Base-by-base conservation (phyloP, 2,888 invertebrate species). In the Caenorhabditis sulstoni region DNA sequence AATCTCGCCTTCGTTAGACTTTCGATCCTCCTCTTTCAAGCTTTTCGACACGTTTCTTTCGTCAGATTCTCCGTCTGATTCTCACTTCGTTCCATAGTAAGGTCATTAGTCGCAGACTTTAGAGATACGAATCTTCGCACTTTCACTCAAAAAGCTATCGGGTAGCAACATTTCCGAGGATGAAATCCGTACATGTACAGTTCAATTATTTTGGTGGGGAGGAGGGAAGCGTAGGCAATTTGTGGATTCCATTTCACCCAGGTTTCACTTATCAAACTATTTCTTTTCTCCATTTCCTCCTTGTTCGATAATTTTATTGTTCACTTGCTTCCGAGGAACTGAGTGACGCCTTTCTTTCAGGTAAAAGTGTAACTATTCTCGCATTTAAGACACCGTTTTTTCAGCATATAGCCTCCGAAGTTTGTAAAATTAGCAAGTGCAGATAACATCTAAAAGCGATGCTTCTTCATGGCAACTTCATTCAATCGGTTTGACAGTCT, bases 121-220 rank as follows among this genome's bases (percentile, higher is more conserved):
- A 62, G 62, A 71, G 71, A 71, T 71, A 62, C 62, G 16, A 71
- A 71, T 71, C 71, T 71, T 70, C 47, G 61, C 70, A 62, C 70
- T 70, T 70, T 70, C 70, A 41, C 71, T 57, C 39, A 70, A 70
- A 67, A 70, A 39, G 5, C 37, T 20, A 11, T 55, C 23, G 47
- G 16, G 37, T 37, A 44, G 70, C 62, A 71, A 62, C 70, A 70
- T 64, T 64, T 47, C 39, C 62, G 71, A 55, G 53, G 62, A 39
- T 71, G 55, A 55, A 71, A 62, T 71, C 62, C 53, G 61, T 70
- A 70, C 61, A 47, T 59, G 70, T 70, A 70, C 55, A 61, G 70
- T 70, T 70, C 61, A 70, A 70, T 70, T 61, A 70, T 70, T 70
- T 53, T 55, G 53, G 55, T 55, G 45, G 55, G 20, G 16, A 18